Evolutionary conservation across 2,113 vertebrate genomes (phyloP).

Genomic region (Orycteropus afer): DNA sequence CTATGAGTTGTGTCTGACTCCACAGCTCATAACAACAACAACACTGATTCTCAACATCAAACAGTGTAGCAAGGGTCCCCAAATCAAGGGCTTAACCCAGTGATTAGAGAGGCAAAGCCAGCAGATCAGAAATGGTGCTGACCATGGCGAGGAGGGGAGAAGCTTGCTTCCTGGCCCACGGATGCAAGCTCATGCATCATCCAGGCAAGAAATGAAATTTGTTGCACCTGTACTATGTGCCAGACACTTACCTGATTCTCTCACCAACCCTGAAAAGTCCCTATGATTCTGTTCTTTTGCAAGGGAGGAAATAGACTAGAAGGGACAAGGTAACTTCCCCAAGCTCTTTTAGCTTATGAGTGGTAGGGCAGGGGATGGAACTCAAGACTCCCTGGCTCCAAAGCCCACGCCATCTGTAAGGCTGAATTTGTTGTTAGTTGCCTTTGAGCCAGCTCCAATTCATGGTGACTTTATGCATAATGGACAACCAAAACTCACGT

Average conservation of each 20-base stretch:
- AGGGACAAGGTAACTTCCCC: not conserved
- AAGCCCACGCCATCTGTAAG: not conserved
- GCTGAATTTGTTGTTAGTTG: not conserved
- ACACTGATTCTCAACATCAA: not conserved
- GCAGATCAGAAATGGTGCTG: not conserved
- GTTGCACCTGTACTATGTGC: not conserved
- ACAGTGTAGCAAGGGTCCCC: not conserved
- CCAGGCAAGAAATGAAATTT: not conserved
- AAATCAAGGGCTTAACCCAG: not conserved
- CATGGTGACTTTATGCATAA: not conserved
- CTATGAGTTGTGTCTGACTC: too few species aligned
- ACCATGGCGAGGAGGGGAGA: not conserved
- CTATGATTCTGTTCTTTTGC: not conserved
- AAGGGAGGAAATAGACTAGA: not conserved
- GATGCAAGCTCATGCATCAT: not conserved
- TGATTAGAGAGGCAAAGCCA: not conserved
- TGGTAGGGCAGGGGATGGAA: not conserved
- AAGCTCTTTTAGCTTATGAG: not conserved
- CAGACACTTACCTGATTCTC: not conserved
- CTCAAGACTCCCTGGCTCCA: not conserved
- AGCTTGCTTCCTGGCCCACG: not conserved
- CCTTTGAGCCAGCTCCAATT: not conserved
- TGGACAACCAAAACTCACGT: not conserved
- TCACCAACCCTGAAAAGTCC: not conserved
- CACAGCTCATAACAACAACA: too few species aligned